Evolutionary conservation across 2,113 vertebrate genomes (phyloP).

Genomic region (Lycocorax pyrrhopterus): DNA sequence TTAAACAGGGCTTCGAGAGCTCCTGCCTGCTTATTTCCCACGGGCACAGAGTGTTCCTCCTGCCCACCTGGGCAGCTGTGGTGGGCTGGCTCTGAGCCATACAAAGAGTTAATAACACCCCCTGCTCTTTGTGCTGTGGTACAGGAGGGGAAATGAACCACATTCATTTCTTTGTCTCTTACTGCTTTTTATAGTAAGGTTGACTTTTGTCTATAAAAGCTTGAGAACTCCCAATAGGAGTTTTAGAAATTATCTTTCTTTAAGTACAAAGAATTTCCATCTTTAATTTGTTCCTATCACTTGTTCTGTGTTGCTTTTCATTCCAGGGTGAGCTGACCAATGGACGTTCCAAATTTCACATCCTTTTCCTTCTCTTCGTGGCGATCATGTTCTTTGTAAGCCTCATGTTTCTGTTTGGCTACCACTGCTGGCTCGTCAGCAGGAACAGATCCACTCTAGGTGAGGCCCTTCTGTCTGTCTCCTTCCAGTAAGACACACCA

Average conservation of each 20-base stretch:
- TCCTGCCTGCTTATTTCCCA: background rate
- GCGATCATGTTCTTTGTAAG: conserved; percentile 97
- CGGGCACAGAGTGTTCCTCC: background rate
- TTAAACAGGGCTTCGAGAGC: background rate
- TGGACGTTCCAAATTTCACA: conserved; percentile 90
- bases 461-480: conserved; percentile 59
- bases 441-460: conserved; percentile 95
- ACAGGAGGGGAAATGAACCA: background rate
- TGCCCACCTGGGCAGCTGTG: background rate
- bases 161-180: background rate
- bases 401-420: conserved; percentile 95
- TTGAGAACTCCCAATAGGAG: background rate
- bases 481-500: background rate
- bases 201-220: background rate
- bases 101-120: background rate
- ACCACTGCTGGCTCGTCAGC: conserved; percentile 95
- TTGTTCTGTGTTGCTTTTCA: conserved; percentile 35
- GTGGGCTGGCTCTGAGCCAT: background rate
- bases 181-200: background rate
- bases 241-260: background rate
- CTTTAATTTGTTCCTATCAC: background rate
- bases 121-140: background rate
- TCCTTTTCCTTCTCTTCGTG: conserved; percentile 96
- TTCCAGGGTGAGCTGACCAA: conserved; percentile 86
- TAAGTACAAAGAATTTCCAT: background rate